Percentiles rank a stretch among this genome's conserved stretches.
Conservation (phyloP, 2,888 invertebrate genomes). For the Ectropis crepuscularia region DNA sequence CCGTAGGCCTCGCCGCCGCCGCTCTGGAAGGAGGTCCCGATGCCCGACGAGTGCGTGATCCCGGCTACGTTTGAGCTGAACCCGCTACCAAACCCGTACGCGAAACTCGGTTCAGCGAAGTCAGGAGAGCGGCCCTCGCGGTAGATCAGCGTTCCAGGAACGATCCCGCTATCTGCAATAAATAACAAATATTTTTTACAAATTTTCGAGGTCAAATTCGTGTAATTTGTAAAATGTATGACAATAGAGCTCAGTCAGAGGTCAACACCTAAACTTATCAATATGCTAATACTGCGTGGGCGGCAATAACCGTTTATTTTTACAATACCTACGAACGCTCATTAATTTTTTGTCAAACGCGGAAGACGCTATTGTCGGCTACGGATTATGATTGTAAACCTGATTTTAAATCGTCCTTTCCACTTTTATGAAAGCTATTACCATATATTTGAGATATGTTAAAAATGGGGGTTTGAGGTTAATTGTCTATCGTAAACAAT, state of each 20-base stretch:
- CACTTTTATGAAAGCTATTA: constrained; percentile 27
- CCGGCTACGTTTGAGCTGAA: constrained; percentile 76
- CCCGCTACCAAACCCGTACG: constrained; percentile 74
- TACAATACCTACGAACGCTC: constrained; percentile 4
- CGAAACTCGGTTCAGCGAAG: constrained; percentile 59
- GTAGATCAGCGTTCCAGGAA: constrained; percentile 49
- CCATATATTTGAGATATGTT: constrained; percentile 20
- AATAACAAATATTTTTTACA: not conserved
- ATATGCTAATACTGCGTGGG: constrained; percentile 43
- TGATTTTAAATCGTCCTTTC: constrained; percentile 21
- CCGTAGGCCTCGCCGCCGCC: constrained; percentile 70
- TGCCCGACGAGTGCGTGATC: constrained; percentile 68
- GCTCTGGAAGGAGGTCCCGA: constrained; percentile 65
- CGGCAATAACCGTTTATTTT: constrained; percentile 10
- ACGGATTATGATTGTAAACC: constrained; percentile 17
- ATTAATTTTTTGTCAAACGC: constrained; percentile 4
- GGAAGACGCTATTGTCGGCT: constrained; percentile 8
- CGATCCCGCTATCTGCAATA: constrained; percentile 30
- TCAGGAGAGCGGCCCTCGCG: constrained; percentile 55
- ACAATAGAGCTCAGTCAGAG: constrained; percentile 19
- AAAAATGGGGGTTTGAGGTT: constrained; percentile 11
- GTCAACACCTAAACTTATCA: constrained; percentile 20
- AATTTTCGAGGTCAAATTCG: constrained; percentile 9
- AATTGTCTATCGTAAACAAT: constrained; percentile 29
- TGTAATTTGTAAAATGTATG: constrained; percentile 11